Evolutionary conservation across 2,888 invertebrate genomes (phyloP), one percentile per base, ranked within the genome.

Genomic region (Hetaerina titia): DNA sequence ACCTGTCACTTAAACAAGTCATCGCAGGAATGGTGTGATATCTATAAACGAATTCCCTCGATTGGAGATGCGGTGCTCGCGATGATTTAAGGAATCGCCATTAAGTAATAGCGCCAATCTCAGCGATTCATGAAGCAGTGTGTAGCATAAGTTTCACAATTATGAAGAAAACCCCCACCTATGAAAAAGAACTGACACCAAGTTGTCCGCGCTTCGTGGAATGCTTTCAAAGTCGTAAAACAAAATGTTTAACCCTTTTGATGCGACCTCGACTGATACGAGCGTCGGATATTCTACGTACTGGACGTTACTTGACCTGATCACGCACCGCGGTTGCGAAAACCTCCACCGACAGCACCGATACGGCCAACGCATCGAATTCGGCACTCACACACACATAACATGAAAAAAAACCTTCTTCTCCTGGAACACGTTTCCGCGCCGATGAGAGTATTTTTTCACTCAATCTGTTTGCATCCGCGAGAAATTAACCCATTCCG

Each of bases 401-500:
- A 31, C 25, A 31, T 81, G 13, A 81, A 81, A 69, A 22, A 81
- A 81, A 31, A 81, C 69, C 25, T 7, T 81, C 81, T 31, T 81
- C 81, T 11, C 81, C 45, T 45, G 11, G 31, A 9, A n/a, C 13
- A 81, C 89, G 89, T 17, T 58, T 57, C 89, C 57, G 31, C 89
- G 58, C n/a, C 58, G 57, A 58, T 58, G 19, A 56, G 58, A 58
- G 56, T 6, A 89, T 89, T 25, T 89, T 89, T 89, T 89, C 89
- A 89, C 58, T 89, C 89, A 89, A 89, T 89, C 89, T 89, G 22
- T 58, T 89, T 58, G 57, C 57, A 58, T 13, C 13, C 58, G 58
- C 57, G 57, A 89, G 19, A 89, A 89, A 89, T 89, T 89, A 89
- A 89, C 57, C 89, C 89, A 58, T 89, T 89, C 22, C 89, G 89